Conservation (phyloP, 2,888 invertebrate species). For the Agonopterix subpropinquella region DNA sequence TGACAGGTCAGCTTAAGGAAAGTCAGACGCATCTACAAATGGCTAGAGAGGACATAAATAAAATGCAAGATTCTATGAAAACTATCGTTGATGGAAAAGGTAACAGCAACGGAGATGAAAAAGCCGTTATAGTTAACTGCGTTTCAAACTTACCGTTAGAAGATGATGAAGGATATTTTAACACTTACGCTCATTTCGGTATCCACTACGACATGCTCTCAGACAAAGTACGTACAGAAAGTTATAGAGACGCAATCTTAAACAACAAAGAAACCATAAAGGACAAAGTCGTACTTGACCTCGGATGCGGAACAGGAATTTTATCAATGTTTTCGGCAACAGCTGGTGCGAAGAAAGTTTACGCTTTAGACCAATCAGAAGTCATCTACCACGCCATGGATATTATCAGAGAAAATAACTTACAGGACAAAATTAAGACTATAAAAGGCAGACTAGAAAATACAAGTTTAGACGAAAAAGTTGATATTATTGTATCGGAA, state of each 20-base stretch:
- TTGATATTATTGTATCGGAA: conserved; percentile 96
- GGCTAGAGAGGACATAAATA: conserved; percentile 76
- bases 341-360: conserved; percentile 92
- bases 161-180: conserved; percentile 86
- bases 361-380: conserved; percentile 97
- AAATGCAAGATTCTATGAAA: conserved; percentile 77
- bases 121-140: conserved; percentile 39
- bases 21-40: conserved; percentile 75
- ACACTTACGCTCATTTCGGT: conserved; percentile 91
- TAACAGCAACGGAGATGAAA: conserved; percentile 22
- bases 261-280: conserved; percentile 81
- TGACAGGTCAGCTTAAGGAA: conserved; percentile 76
- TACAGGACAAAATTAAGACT: conserved; percentile 82
- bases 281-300: conserved; percentile 91
- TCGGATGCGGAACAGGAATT: conserved; percentile 98
- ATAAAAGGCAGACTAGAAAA: conserved; percentile 93
- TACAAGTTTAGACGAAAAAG: conserved; percentile 84
- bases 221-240: conserved; percentile 90
- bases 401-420: conserved; percentile 90
- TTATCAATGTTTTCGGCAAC: conserved; percentile 98
- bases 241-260: conserved; percentile 89
- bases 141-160: conserved; percentile 70
- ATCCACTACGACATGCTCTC: conserved; percentile 97
- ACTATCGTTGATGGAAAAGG: conserved; percentile 63
- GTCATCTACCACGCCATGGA: conserved; percentile 97